Evolutionary conservation across 2,797 vertebrate species (phyloP), one percentile per base, ranked within the genome.

Genomic region (Pipistrellus kuhlii): DNA sequence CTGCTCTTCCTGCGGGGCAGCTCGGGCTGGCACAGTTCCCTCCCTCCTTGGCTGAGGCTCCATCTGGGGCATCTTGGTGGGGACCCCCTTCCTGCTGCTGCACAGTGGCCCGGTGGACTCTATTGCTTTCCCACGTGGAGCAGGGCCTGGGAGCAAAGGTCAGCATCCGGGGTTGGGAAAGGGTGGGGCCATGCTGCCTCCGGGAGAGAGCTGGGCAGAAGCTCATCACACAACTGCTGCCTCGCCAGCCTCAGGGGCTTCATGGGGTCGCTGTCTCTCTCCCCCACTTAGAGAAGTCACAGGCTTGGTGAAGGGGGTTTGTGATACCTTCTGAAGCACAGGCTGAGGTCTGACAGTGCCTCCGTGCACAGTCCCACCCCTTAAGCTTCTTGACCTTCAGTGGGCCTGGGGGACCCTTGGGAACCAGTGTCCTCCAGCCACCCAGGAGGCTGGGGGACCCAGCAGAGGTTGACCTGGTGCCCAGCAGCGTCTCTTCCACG

Each of bases 61-160:
- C 57, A 62, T 13, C 57, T 6, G 57, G 71, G 86, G 94, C 96
- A 94, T 96, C 96, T 96, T 32, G 1, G 46, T 7, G 94, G 96
- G 94, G 94, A 87, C 95, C 88, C 57, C 59, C 93, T 27, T 20
- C 27, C 3, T 10, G 62, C 32, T 32, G 2, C 57, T 2, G 11
- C 41, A 81, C 95, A 91, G 96, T 94, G 88, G 96, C 95, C 78
- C 93, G 88, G 85, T 90, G 80, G 92, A 91, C 91, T 91, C 93
- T 97, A 91, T 91, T 62, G 48, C 93, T 95, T 96, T 55, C 87
- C 44, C 66, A 25, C 41, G 8, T n/a, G 6, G 38, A 53, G 27
- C 71, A 53, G n/a, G 6, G 46, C 73, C 66, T 32, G 2, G 66
- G 64, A 35, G 55, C 25, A 68, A 11, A 30, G 46, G 55, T 23